Percentiles rank a stretch among this genome's conserved stretches.
These are phyloP conservation scores for Mastomys natalensis DNA, from an alignment of 2,113 vertebrate species.

Conservation along the genomic window DNA sequence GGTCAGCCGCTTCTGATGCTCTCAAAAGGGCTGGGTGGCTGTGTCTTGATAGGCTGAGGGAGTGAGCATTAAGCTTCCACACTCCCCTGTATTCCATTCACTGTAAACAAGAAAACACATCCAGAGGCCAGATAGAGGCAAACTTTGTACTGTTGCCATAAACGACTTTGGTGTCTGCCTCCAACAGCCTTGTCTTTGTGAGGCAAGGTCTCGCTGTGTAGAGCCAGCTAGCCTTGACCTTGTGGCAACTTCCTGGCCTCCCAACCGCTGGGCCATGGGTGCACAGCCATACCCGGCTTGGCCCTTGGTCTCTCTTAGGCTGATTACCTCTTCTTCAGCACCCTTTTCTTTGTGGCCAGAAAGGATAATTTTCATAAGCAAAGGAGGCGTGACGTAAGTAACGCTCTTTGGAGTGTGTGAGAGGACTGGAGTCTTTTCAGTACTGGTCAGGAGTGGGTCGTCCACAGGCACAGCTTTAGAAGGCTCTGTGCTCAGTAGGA, in stretches of 20 bases:
- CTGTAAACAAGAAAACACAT: constrained; percentile 30
- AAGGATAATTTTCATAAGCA: constrained; percentile 61
- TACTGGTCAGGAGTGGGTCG: constrained; percentile 34
- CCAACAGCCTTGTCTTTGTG: not conserved
- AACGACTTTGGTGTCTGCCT: not conserved
- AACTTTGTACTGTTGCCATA: constrained; percentile 4
- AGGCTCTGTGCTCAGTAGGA: constrained; percentile 54
- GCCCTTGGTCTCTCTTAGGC: not conserved
- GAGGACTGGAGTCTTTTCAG: constrained; percentile 34
- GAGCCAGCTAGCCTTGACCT: no score
- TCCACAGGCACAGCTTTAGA: not conserved
- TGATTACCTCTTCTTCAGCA: not conserved
- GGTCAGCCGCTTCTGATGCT: not conserved
- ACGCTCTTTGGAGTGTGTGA: not conserved
- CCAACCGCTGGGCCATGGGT: not conserved
- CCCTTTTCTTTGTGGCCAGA: constrained; percentile 50
- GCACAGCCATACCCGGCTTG: not conserved
- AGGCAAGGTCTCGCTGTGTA: not conserved
- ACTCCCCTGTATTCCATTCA: not conserved
- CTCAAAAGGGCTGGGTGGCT: not conserved
- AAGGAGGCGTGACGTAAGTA: constrained; percentile 25
- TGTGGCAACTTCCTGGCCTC: not conserved
- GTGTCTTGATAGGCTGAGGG: not conserved
- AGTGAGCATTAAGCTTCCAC: not conserved
- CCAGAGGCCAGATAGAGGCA: constrained; percentile 26